Evolutionary conservation across 92 coral and sea anemone species (phyloP), one percentile per base, ranked within the genome.

Genomic region (Scolanthus callimorphus): DNA sequence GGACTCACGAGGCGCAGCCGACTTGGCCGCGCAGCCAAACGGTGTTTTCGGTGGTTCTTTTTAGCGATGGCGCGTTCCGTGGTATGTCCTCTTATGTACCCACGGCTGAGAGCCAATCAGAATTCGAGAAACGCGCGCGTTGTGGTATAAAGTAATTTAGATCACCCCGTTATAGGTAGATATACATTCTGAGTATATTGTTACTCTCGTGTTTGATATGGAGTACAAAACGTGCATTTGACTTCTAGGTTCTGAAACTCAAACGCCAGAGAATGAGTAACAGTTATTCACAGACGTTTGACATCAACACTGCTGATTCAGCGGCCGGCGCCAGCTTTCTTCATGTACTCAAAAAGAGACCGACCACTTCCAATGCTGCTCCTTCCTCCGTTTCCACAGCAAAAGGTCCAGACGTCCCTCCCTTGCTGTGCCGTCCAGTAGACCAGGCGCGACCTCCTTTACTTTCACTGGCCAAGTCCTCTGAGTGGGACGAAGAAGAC

Each of bases 381-480:
- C 65, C 75, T 10, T 47, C 45, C 22, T 57, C 75, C 47, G 64
- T 65, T 56, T 19, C 26, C 44, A 24, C 65, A 25, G 65, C 75
- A 20, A 27, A 11, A 13, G 75, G 34, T 0, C 75, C 75, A 10
- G 31, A 28, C 22, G 9, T 68, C 3, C 26, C 65, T 9, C 64
- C 75, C 17, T 65, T 57, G 37, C 21, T 44, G 3, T 54, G 54
- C 22, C 17, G 51, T 2, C 75, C 75, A 24, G 34, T 45, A 4
- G 11, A 9, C 52, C 4, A 9, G 52, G 11, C 52, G 4, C 8
- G 17, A 20, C 52, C 52, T 4, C 43, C 43, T 34, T 34, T 15
- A 15, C 43, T 34, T 15, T 6, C 6, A 34, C 15, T 6, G 6
- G 43, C 43, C 43, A 34, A 34, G 15, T 34, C 43, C 15, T 6